These are phyloP conservation scores for Hyla sarda DNA, from an alignment of 2,113 vertebrate species.

Conservation along the genomic window DNA sequence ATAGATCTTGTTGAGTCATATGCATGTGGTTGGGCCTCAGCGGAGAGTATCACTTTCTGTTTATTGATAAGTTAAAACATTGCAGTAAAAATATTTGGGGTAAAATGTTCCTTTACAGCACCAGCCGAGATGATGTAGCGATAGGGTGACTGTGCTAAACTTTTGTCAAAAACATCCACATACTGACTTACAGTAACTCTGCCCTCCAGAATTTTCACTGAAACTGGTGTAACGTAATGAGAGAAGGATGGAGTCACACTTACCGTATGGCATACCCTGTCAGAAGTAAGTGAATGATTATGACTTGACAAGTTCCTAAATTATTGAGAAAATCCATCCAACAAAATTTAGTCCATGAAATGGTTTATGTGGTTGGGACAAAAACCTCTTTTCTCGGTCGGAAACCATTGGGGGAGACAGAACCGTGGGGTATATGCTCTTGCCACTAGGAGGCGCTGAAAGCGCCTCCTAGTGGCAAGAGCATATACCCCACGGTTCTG, in stretches of 20 bases:
- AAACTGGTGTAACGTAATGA: conserved; percentile 23
- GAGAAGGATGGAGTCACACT: neutral
- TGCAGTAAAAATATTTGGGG: neutral
- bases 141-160: neutral
- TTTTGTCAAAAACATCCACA: conserved; percentile 21
- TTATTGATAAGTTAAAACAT: neutral
- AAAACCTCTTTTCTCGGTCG: no score
- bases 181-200: conserved; percentile 6
- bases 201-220: neutral
- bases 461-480: no score
- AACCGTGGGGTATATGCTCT: no score
- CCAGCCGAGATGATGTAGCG: neutral
- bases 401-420: no score
- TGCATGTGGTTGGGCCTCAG: neutral
- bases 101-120: neutral
- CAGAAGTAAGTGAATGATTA: neutral
- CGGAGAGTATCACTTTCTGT: conserved; percentile 25
- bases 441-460: no score
- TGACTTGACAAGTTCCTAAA: neutral
- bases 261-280: neutral
- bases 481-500: no score
- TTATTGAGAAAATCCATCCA: neutral
- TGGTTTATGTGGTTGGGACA: no score
- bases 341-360: neutral
- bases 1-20: neutral